Evolutionary conservation across 1,140 invertebrate genomes (phyloP), one percentile per base, ranked within the genome.

Genomic region (Cherax destructor): DNA sequence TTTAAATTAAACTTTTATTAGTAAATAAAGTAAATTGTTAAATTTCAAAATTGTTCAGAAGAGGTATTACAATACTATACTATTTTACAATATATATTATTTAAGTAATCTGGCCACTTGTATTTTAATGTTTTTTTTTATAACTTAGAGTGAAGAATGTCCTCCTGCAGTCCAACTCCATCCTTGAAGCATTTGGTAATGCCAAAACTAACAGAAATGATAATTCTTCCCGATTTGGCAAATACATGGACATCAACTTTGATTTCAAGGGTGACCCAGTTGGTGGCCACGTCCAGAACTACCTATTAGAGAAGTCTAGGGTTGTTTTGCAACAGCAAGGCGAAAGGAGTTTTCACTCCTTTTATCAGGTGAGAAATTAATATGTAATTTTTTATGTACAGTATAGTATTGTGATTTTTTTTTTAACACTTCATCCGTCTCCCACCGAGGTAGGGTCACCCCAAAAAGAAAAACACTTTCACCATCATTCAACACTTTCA

Each of bases 171-270:
- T 99, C 98, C 16, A 99, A 99, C 95, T 96, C 97, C 2, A 98
- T 99, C 93, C 95, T 99, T 92, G 99, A 99, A 95, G 97, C 98
- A 4, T 99, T 99, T 95, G 99, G 99, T 50, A 99, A 99, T 95
- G 99, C 99, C 3, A 99, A 99, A 94, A 99, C 99, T 4, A 99
- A 98, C 94, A 95, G 98, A 78, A 99, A 99, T 95, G 98, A 99
- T 94, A 99, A 99, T 95, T 99, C 98, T 0, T 99, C 98, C 79
- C 96, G 99, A 56, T 99, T 99, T 95, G 99, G 99, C 83, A 99
- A 99, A 95, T 99, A 99, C 94, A 99, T 99, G 98, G 98, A 99
- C 94, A 99, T 99, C 92, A 98, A 99, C 95, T 99, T 99, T 95
- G 98, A 99, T 95, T 99, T 98, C 95, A 99, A 99, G 95, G 98